Conservation (phyloP, 2,797 vertebrate genomes). For the Alcedo atthis region DNA sequence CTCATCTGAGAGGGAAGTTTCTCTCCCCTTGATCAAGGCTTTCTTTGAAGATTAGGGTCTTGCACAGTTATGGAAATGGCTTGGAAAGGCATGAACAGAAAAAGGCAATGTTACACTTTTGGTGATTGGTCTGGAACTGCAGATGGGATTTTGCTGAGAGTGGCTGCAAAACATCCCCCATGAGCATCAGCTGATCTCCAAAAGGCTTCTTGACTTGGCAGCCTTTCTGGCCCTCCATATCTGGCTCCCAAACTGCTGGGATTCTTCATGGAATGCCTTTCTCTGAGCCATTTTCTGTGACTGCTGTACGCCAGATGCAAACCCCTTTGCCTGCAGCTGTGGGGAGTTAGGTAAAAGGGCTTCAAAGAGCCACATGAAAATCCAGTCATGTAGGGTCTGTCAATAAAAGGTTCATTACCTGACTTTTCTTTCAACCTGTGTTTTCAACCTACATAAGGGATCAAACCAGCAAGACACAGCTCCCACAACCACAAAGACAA, state of each 20-base stretch:
- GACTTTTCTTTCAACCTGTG: neutral
- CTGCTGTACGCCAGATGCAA: neutral
- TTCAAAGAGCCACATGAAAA: constrained; percentile 1
- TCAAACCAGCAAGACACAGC: neutral
- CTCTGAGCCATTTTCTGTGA: neutral
- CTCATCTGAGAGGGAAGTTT: constrained; percentile 27
- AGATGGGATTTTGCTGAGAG: neutral
- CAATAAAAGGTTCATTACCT: neutral
- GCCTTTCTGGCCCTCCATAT: neutral
- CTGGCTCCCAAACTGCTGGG: neutral
- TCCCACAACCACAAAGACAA: neutral
- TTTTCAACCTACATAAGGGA: neutral
- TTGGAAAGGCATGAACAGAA: constrained; percentile 23
- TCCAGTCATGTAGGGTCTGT: neutral
- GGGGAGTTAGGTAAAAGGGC: accelerated
- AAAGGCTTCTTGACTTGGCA: neutral
- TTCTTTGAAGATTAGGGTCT: constrained; percentile 57
- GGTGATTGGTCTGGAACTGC: neutral
- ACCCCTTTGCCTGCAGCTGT: neutral
- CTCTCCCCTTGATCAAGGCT: constrained; percentile 42
- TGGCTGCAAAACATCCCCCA: neutral
- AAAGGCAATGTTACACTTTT: constrained; percentile 30
- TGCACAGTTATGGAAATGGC: constrained; percentile 28
- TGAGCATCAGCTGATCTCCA: neutral
- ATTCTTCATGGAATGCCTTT: neutral